phyloP scores from a whole-genome alignment of 2,888 invertebrate genomes.

The Pharmacophagus antenor region DNA sequence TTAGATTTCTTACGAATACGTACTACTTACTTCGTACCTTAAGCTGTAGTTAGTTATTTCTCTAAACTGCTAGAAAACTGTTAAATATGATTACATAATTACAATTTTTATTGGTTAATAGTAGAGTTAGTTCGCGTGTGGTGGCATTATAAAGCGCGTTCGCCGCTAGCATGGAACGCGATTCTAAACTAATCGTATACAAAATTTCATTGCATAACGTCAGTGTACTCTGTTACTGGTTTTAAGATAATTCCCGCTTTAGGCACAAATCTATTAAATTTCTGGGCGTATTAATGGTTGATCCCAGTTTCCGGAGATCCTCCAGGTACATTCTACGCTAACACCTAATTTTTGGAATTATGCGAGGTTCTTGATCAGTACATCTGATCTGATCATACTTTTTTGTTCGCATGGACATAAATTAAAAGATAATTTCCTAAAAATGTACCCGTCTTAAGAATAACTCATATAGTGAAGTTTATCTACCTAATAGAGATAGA shows the following conservation, averaged over 20 bases:
- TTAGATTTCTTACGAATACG: background rate
- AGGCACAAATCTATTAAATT: background rate
- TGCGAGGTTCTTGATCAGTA: no score
- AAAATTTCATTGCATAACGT: constrained; percentile 23
- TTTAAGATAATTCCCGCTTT: background rate
- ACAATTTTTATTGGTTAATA: background rate
- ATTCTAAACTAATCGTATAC: constrained; percentile 32
- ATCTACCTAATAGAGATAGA: no score
- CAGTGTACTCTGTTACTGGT: background rate
- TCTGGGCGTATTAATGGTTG: background rate
- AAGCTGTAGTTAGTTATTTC: background rate
- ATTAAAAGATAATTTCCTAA: no score
- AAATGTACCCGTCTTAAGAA: no score
- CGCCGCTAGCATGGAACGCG: constrained; percentile 36
- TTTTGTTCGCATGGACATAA: no score
- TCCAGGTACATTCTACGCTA: no score
- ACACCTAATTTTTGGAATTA: no score
- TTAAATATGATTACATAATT: constrained; percentile 6
- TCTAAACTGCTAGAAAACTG: background rate
- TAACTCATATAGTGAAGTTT: no score
- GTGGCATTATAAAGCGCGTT: constrained; percentile 30
- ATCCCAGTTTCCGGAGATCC: no score
- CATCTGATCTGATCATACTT: no score
- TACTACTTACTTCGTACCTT: background rate
- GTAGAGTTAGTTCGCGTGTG: constrained; percentile 31